phyloP scores from a whole-genome alignment of 2,113 vertebrate genomes.

The Rhinogobius similis region DNA sequence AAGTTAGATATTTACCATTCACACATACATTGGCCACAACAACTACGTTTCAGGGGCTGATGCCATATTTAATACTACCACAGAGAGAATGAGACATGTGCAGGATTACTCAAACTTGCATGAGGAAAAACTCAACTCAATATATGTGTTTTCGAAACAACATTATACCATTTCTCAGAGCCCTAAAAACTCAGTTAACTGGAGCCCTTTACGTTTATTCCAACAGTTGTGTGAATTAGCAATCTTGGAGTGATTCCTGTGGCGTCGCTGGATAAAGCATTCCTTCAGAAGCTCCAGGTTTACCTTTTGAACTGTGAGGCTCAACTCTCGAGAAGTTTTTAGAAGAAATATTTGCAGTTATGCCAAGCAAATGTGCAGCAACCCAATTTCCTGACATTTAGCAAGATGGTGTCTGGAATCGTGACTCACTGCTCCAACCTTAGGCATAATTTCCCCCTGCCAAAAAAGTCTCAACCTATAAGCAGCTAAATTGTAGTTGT shows the following conservation, averaged over 20 bases:
- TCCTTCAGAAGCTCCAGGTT: not conserved
- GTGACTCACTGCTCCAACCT: conserved; percentile 46
- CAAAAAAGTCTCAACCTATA: conserved; percentile 35
- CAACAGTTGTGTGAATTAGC: not conserved
- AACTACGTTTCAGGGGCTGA: too few relatives aligned
- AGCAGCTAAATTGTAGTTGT: conserved; percentile 25
- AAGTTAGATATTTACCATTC: too few relatives aligned
- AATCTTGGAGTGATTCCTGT: conserved; percentile 1
- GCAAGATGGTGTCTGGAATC: conserved; percentile 31
- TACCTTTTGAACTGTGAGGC: conserved; percentile 8
- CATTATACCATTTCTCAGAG: too few relatives aligned
- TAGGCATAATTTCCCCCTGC: conserved; percentile 38
- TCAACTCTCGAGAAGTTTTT: conserved; percentile 8
- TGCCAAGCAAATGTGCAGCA: conserved; percentile 10
- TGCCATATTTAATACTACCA: too few relatives aligned
- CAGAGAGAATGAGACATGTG: too few relatives aligned
- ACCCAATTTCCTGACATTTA: conserved; percentile 48
- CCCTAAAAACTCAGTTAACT: too few relatives aligned
- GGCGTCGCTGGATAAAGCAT: not conserved
- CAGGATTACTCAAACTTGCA: too few relatives aligned
- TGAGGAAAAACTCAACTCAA: too few relatives aligned
- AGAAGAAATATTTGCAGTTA: not conserved
- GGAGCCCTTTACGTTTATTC: too few relatives aligned
- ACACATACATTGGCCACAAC: too few relatives aligned
- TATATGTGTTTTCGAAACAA: too few relatives aligned